Percentiles rank a stretch among this genome's conserved stretches.
phyloP scores from a whole-genome alignment of 2,888 invertebrate genomes.

The Alcis repandata region DNA sequence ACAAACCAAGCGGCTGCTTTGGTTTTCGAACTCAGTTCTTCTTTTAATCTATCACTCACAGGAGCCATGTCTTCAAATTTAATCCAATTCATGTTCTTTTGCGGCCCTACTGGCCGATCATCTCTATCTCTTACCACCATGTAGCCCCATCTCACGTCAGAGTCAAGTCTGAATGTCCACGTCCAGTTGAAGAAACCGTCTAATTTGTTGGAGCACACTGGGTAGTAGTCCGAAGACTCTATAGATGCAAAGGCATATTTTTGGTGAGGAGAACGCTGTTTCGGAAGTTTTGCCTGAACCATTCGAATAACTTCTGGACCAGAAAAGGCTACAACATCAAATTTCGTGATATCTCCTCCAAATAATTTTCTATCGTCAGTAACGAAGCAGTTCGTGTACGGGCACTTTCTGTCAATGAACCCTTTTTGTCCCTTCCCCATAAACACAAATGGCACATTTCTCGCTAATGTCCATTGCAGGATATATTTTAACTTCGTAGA shows the following conservation, averaged over 20 bases:
- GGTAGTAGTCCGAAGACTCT: slow-evolving; percentile 70
- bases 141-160: slow-evolving; percentile 72
- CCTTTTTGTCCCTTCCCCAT: slow-evolving; percentile 55
- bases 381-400: slow-evolving; percentile 68
- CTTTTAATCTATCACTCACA: slow-evolving; percentile 52
- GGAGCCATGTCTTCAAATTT: slow-evolving; percentile 59
- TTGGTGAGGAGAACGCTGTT: slow-evolving; percentile 60
- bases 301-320: slow-evolving; percentile 60
- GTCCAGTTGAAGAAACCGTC: slow-evolving; percentile 76
- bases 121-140: slow-evolving; percentile 57
- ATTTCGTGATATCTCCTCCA: slow-evolving; percentile 57
- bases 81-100: slow-evolving; percentile 61
- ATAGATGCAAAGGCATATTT: slow-evolving; percentile 70
- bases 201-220: slow-evolving; percentile 58
- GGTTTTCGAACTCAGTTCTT: slow-evolving; percentile 51
- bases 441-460: slow-evolving; percentile 57
- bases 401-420: slow-evolving; percentile 63
- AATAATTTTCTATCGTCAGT: slow-evolving; percentile 58
- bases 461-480: slow-evolving; percentile 60
- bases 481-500: slow-evolving; percentile 57
- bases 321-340: slow-evolving; percentile 68
- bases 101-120: slow-evolving; percentile 58
- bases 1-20: slow-evolving; percentile 65
- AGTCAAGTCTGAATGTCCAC: slow-evolving; percentile 72
- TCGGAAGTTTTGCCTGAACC: slow-evolving; percentile 49